Percentiles rank a stretch among this genome's conserved stretches.
phyloP scores from a whole-genome alignment of 2,113 vertebrate genomes.

The Mellivora capensis region DNA sequence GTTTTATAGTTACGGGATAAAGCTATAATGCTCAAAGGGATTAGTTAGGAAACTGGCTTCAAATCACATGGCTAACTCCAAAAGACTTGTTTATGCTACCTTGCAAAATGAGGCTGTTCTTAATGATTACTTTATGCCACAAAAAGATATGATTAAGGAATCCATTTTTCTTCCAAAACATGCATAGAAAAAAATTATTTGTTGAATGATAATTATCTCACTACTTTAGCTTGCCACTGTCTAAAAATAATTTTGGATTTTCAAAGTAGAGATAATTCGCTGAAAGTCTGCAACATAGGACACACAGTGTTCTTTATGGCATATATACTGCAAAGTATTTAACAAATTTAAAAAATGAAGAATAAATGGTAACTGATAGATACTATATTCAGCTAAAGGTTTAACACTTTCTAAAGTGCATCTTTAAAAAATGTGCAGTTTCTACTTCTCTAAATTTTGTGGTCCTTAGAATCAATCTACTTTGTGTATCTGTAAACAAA shows the following conservation, averaged over 20 bases:
- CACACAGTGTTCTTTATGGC: not conserved
- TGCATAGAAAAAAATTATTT: not conserved
- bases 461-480: not conserved
- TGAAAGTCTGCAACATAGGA: not conserved
- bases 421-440: not conserved
- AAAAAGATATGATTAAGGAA: not conserved
- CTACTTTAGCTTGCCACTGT: not conserved
- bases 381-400: not conserved
- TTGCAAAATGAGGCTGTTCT: constrained; percentile 17
- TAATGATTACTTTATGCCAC: not conserved
- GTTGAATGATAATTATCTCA: not conserved
- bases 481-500: not conserved
- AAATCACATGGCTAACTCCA: not conserved
- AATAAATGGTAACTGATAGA: not conserved
- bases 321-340: not conserved
- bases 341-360: not conserved
- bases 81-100: not conserved
- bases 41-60: not conserved
- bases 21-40: not conserved
- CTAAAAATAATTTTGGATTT: constrained; percentile 33
- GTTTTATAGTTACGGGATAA: not conserved
- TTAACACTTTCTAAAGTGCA: not conserved
- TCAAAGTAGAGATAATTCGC: not conserved
- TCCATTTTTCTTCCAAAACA: constrained; percentile 3
- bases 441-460: constrained; percentile 23